Evolutionary conservation across 1,140 invertebrate species (phyloP).

Genomic region (Dreissena rostriformis): DNA sequence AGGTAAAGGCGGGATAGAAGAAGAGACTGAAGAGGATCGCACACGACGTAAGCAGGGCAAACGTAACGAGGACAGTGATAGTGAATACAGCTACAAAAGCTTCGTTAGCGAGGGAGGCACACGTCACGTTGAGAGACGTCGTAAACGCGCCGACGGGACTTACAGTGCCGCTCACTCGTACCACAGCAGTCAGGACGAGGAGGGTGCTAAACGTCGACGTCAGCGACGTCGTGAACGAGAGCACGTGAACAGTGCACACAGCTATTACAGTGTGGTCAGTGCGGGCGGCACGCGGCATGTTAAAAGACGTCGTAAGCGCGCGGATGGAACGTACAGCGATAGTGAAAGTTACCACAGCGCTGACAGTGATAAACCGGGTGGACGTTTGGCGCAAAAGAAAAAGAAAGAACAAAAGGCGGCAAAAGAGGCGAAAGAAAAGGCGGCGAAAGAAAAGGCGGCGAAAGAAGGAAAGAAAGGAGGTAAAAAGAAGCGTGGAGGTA

Average conservation of each 20-base stretch:
- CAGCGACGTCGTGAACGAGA: slow-evolving; percentile 72
- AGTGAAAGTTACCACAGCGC: slow-evolving; percentile 79
- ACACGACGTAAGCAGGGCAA: slow-evolving; percentile 68
- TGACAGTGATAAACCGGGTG: slow-evolving; percentile 75
- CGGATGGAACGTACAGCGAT: slow-evolving; percentile 77
- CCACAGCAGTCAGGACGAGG: slow-evolving; percentile 75
- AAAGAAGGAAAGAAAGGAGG: slow-evolving; percentile 61
- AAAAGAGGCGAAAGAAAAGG: slow-evolving; percentile 46
- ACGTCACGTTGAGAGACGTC: slow-evolving; percentile 72
- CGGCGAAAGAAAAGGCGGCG: slow-evolving; percentile 35
- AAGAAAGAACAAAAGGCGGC: slow-evolving; percentile 63
- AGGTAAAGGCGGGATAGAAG: slow-evolving; percentile 55
- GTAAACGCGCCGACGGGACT: slow-evolving; percentile 77
- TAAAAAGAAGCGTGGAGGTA: slow-evolving; percentile 68
- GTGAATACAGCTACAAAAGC: slow-evolving; percentile 79
- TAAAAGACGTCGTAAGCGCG: slow-evolving; percentile 68
- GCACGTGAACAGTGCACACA: slow-evolving; percentile 76
- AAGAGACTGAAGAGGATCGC: slow-evolving; percentile 70
- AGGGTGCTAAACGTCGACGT: slow-evolving; percentile 73
- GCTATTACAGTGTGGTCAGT: slow-evolving; percentile 78
- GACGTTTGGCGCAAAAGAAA: slow-evolving; percentile 69
- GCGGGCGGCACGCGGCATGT: slow-evolving; percentile 79
- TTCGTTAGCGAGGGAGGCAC: slow-evolving; percentile 77
- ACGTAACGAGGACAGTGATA: slow-evolving; percentile 74
- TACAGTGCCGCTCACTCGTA: slow-evolving; percentile 77